These are phyloP conservation scores for Chondrosia reniformis DNA, from an alignment of 37 sponge, comb jelly and placozoan species.

Conservation along the genomic window DNA sequence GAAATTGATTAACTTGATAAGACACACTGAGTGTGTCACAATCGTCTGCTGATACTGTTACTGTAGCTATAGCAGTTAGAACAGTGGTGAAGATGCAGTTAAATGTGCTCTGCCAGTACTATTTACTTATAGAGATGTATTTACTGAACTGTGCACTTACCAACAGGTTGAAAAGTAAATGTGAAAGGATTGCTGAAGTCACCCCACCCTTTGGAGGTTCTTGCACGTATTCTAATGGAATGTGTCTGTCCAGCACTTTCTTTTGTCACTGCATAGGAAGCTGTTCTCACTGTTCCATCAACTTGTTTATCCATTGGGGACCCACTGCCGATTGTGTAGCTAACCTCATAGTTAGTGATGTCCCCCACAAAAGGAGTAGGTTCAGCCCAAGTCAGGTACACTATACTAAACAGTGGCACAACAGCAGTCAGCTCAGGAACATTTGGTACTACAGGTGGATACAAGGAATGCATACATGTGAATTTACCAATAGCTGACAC, in stretches of 20 bases:
- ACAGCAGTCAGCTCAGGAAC: neutral
- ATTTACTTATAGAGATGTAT: neutral
- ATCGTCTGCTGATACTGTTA: neutral
- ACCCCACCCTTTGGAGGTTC: neutral
- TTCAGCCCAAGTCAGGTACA: neutral
- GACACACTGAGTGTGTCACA: too few relatives aligned
- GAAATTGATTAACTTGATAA: too few relatives aligned
- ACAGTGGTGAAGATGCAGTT: too few relatives aligned
- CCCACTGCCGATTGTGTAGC: constrained; percentile 1
- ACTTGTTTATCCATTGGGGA: neutral
- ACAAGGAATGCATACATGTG: neutral
- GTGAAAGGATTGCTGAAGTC: neutral
- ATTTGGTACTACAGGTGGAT: neutral
- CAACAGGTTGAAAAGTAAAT: constrained; percentile 10
- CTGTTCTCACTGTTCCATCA: too few relatives aligned
- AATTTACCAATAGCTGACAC: too few relatives aligned
- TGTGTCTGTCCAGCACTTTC: constrained; percentile 6
- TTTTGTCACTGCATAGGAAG: neutral
- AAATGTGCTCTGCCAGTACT: too few relatives aligned
- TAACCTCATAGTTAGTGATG: neutral
- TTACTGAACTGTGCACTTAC: neutral
- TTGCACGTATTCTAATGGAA: neutral
- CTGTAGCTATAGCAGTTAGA: neutral
- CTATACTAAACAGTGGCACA: neutral
- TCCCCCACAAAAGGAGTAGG: neutral